Percentiles rank a stretch among this genome's conserved stretches.
These are phyloP conservation scores for Eumerus sabulonum DNA, from an alignment of 2,888 invertebrate species.

Conservation along the genomic window DNA sequence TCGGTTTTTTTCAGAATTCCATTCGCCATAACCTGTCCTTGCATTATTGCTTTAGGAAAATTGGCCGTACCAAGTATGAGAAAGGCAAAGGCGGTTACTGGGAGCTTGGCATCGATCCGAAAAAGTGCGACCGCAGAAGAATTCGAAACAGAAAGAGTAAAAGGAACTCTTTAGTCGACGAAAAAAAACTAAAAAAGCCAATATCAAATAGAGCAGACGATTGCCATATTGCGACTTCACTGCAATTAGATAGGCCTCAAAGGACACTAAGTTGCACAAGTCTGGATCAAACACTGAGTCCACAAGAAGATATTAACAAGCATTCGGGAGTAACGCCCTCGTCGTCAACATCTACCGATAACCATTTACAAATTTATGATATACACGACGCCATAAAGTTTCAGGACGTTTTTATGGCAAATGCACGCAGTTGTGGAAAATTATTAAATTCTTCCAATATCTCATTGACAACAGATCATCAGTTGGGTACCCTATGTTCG, in stretches of 20 bases:
- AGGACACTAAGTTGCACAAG: constrained; percentile 50
- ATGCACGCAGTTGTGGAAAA: constrained; percentile 33
- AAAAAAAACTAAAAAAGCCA: constrained; percentile 7
- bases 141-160: constrained; percentile 74
- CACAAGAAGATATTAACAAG: too few species aligned
- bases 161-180: constrained; percentile 17
- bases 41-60: constrained; percentile 78
- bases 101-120: constrained; percentile 77
- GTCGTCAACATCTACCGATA: constrained; percentile 3
- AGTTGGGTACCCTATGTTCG: too few species aligned
- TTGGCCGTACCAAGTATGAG: constrained; percentile 77
- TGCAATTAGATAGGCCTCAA: constrained; percentile 38
- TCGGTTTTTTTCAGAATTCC: constrained; percentile 75
- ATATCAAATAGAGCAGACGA: background rate
- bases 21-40: constrained; percentile 78
- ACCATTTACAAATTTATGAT: constrained; percentile 34
- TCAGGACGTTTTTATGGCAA: constrained; percentile 55
- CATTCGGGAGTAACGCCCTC: too few species aligned
- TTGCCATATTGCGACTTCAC: constrained; percentile 2
- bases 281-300: constrained; percentile 7
- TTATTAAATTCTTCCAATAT: constrained; percentile 11
- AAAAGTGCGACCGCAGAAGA: constrained; percentile 77
- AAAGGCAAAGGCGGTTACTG: constrained; percentile 79
- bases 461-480: too few species aligned
- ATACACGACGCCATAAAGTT: constrained; percentile 52